Base-by-base conservation (phyloP, 35 echinoderm and acorn worm genomes). In the Heliocidaris erythrogramma region DNA sequence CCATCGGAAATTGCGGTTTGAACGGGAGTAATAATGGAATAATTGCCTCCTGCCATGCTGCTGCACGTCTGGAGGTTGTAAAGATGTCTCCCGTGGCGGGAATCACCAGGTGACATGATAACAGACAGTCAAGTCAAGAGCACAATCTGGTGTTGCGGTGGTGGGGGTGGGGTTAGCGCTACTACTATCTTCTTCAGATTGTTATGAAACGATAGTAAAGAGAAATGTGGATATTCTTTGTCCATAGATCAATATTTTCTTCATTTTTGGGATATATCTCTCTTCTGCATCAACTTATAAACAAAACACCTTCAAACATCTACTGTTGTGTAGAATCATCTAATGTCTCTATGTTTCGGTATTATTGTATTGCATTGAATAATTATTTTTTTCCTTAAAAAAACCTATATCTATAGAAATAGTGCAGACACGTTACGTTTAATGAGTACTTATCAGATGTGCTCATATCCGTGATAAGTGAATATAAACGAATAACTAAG, bases 1-100 rank as follows among this genome's bases (percentile, higher is more conserved):
- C 65, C 21, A 78, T 78, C 65, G 65, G 65, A 78, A 78, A 78
- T 78, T 78, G 65, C 3, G 65, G 65, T 78, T 78, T 78, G 65
- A 78, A 78, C 65, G 65, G 65, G 65, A 78, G 65, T 78, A 78
- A 78, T 78, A 78, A 78, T 78, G 65, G 65, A 78, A 78, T 78
- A 78, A 78, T 78, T 78, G 65, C 65, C 65, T 78, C 65, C 65
- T 78, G 65, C 65, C 65, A 27, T 78, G 65, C 65, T n/a, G 8
- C 65, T 78, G 21, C 65, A 78, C 65, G 65, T 78, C 17, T 78
- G 14, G 65, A 24, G 21, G 0, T 78, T 78, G 65, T 78, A 27
- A 24, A 78, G 65, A 78, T 78, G 65, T 78, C 65, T 78, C 65
- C 65, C 27, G n/a, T 78, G 27, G 65, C 18, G 21, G 65, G 8